phyloP scores from a whole-genome alignment of 2,113 vertebrate species.

The Polyodon spathula region DNA sequence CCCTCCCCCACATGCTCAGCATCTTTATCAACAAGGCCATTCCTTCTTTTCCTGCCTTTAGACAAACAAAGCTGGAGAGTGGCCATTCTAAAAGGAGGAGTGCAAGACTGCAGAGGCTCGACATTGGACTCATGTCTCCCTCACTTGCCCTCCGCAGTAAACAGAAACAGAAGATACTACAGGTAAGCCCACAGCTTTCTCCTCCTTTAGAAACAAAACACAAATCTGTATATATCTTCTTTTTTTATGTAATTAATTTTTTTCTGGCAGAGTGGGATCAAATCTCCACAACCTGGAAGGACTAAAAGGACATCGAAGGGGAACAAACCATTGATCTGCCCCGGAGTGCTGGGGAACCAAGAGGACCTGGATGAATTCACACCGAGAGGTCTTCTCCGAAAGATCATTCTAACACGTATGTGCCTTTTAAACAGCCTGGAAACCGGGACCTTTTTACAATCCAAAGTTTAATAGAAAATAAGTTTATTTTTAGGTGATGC shows the following conservation, averaged over 20 bases:
- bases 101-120: slow-evolving; percentile 19
- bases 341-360: background rate
- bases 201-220: background rate
- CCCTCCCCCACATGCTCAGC: no score
- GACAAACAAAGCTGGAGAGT: no score
- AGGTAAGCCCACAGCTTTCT: slow-evolving; percentile 34
- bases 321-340: background rate
- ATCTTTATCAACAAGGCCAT: no score
- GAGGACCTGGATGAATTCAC: background rate
- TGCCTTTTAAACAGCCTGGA: background rate
- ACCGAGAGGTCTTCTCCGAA: background rate
- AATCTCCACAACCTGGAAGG: background rate
- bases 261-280: background rate
- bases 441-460: no score
- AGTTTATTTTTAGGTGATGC: no score
- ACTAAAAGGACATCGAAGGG: background rate
- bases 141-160: slow-evolving; percentile 39
- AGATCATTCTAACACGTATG: background rate
- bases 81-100: no score
- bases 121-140: slow-evolving; percentile 31
- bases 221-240: background rate
- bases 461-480: no score
- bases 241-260: background rate
- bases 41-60: no score
- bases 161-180: slow-evolving; percentile 38